A percentile compares a stretch with the other conserved stretches of the same genome.
These are phyloP conservation scores for Centropus bengalensis DNA, from an alignment of 2,113 vertebrate species.

Conservation along the genomic window DNA sequence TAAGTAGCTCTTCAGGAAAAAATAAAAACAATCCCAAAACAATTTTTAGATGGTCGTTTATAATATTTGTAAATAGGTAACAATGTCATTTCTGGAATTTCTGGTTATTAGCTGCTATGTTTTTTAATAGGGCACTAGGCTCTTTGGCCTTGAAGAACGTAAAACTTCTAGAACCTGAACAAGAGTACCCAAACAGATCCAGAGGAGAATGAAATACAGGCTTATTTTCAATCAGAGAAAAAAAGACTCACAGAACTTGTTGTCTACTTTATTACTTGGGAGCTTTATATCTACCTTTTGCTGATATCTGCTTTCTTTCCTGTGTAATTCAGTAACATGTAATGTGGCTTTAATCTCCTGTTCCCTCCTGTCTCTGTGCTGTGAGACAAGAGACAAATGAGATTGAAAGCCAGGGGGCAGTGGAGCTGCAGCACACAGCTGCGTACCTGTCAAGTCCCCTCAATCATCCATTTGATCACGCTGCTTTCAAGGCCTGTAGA, in stretches of 20 bases:
- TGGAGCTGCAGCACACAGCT: slow-evolving; percentile 24
- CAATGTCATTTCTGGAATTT: not conserved
- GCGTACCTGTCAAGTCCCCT: slow-evolving; percentile 8
- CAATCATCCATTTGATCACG: slow-evolving; percentile 37
- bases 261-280: not conserved
- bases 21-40: not conserved
- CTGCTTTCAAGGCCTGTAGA: slow-evolving; percentile 21
- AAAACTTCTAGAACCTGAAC: not conserved
- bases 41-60: not conserved
- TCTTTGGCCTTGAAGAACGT: not conserved
- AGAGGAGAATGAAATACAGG: not conserved
- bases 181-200: not conserved
- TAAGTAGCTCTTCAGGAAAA: not conserved
- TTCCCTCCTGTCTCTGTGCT: not conserved
- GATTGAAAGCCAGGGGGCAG: slow-evolving; percentile 40
- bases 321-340: slow-evolving; percentile 9
- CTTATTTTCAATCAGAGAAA: slow-evolving; percentile 8
- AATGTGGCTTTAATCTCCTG: slow-evolving; percentile 56
- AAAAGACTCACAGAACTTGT: not conserved
- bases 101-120: not conserved
- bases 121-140: not conserved
- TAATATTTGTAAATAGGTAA: not conserved
- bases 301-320: not conserved
- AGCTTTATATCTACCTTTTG: not conserved
- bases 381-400: slow-evolving; percentile 50